A percentile compares a stretch with the other conserved stretches of the same genome.
Evolutionary conservation across 2,113 vertebrate genomes (phyloP).

Genomic region (Peromyscus californicus): DNA sequence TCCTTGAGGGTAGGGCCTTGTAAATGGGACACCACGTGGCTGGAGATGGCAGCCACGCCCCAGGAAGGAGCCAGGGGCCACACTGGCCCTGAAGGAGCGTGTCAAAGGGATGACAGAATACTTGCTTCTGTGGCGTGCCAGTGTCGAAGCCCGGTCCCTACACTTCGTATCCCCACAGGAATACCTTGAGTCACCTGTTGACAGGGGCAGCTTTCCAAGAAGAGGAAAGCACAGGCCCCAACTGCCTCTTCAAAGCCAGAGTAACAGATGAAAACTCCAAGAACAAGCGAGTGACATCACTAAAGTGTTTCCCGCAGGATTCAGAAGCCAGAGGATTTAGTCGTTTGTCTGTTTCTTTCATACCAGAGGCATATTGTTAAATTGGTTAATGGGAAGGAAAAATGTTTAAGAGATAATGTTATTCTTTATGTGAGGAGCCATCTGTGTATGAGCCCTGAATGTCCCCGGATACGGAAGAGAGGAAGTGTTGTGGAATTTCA

Average conservation of each 20-base stretch:
- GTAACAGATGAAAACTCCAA: background rate
- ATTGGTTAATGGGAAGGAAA: slow-evolving; percentile 86
- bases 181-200: background rate
- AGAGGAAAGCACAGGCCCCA: background rate
- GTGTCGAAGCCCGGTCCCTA: background rate
- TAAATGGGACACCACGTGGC: too few relatives aligned
- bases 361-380: slow-evolving; percentile 85
- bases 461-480: slow-evolving; percentile 78
- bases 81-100: background rate
- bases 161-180: fast-evolving
- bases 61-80: background rate
- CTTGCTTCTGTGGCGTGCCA: background rate
- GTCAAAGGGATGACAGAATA: too few relatives aligned
- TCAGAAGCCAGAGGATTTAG: slow-evolving; percentile 80
- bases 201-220: background rate
- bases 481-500: slow-evolving; percentile 82
- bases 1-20: background rate
- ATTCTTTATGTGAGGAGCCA: slow-evolving; percentile 83
- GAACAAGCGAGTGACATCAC: slow-evolving; percentile 58
- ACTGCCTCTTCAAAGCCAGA: slow-evolving; percentile 33
- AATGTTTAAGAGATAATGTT: slow-evolving; percentile 84
- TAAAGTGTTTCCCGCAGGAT: slow-evolving; percentile 71
- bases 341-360: slow-evolving; percentile 82
- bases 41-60: background rate
- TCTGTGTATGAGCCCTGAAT: slow-evolving; percentile 82